Base-by-base conservation (phyloP, 2,113 vertebrate species). In the Lasiurus cinereus region DNA sequence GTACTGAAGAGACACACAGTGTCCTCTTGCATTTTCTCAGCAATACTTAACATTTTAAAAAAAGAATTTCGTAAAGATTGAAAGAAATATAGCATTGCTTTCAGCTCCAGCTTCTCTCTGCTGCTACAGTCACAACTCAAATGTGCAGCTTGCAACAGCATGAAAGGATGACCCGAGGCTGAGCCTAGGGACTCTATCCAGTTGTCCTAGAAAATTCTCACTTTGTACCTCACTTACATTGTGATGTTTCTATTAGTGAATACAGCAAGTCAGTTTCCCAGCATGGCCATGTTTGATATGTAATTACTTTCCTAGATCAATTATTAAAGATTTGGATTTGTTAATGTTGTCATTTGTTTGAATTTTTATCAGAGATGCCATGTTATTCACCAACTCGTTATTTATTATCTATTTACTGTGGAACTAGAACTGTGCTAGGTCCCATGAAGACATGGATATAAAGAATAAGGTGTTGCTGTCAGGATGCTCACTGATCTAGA, bases 11-110 rank as follows among this genome's bases (percentile, higher is more conserved):
- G 43, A 29, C 56, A 72, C 64, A 72, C 16, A 13, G 22, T 15
- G 66, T 88, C 77, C 36, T 80, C 87, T 62, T 79, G 52, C 43
- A 90, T 88, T 70, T 94, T 92, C 56, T 96, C 74, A 88, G 64
- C 43, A 78, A 70, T 88, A 67, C 29, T 95, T 83, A 83, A 74
- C 52, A 64, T 88, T 91, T 5, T 22, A 36, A 46, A n/a, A 78
- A 83, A 83, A 50, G 10, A 31, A 31, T 46, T 70, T 90, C 29
- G 43, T 91, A 69, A 56, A 74, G 27, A 93, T 27, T 29, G 14
- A 87, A 94, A 69, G 24, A 54, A 64, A 19, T 27, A 0, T 13
- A 80, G 24, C 36, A 39, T 4, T 64, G 62, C 46, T 92, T 66
- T 79, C 5, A 52, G 33, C n/a, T 90, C 33, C 19, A 7, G 29